phyloP scores from a whole-genome alignment of 53 echinoderm and acorn worm species.

The Arbacia lixula region DNA sequence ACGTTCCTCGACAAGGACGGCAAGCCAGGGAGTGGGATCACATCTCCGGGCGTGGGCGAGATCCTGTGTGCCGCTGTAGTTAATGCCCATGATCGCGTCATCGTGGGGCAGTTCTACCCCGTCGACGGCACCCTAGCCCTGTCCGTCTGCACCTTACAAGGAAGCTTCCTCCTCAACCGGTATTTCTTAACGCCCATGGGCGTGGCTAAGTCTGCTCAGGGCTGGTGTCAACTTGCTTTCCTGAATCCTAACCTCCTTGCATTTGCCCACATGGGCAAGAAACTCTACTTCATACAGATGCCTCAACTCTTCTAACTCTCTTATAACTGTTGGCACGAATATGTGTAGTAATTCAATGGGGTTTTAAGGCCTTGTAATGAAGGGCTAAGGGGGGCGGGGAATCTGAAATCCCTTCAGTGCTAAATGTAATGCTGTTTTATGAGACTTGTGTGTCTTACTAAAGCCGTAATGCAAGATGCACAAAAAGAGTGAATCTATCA shows the following conservation, averaged over 20 bases:
- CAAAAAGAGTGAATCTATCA: too few relatives aligned
- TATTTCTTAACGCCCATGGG: not conserved
- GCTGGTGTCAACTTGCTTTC: slow-evolving; percentile 11
- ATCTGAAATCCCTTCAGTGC: too few relatives aligned
- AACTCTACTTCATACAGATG: slow-evolving; percentile 27
- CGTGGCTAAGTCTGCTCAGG: not conserved
- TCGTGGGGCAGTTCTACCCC: slow-evolving; percentile 7
- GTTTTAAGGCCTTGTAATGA: too few relatives aligned
- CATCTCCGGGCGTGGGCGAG: not conserved
- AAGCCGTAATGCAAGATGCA: too few relatives aligned
- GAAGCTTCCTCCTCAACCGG: not conserved
- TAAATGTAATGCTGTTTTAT: too few relatives aligned
- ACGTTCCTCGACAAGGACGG: slow-evolving; percentile 16
- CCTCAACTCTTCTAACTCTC: too few relatives aligned
- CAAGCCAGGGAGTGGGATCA: not conserved
- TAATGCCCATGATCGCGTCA: slow-evolving; percentile 16
- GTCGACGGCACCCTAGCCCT: slow-evolving; percentile 1
- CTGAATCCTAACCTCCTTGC: slow-evolving; percentile 15
- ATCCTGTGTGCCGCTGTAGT: slow-evolving; percentile 5
- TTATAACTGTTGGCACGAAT: not conserved
- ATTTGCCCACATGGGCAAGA: slow-evolving; percentile 8
- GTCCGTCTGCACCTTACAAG: slow-evolving; percentile 16
- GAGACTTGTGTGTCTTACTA: too few relatives aligned
- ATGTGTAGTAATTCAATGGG: too few relatives aligned
- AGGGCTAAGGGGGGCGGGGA: too few relatives aligned